Evolutionary conservation across 2,888 invertebrate genomes (phyloP).

Genomic region (Lochmaea crataegi): DNA sequence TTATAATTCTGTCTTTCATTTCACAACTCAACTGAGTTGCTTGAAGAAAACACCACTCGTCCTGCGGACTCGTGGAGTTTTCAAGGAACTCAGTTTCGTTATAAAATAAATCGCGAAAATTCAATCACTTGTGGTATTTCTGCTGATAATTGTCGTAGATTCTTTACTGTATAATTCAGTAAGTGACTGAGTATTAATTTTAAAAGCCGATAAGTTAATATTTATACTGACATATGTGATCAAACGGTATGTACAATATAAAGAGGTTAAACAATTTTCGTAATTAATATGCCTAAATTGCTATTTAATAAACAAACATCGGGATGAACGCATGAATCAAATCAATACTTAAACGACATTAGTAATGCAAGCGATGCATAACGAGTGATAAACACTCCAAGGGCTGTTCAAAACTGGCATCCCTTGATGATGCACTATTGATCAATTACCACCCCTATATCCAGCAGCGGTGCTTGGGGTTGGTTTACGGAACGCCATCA

Average conservation of each 20-base stretch:
- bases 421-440: conserved; percentile 59
- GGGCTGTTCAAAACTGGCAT: conserved; percentile 52
- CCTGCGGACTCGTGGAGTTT: too few relatives aligned
- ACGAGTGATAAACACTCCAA: conserved; percentile 54
- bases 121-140: too few relatives aligned
- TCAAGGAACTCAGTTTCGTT: too few relatives aligned
- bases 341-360: conserved; percentile 57
- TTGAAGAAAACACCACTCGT: too few relatives aligned
- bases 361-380: conserved; percentile 56
- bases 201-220: neutral
- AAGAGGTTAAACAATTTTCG: conserved; percentile 27
- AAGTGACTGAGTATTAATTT: neutral
- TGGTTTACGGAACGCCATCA: neutral
- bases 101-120: too few relatives aligned
- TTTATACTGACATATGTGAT: neutral
- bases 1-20: too few relatives aligned
- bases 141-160: too few relatives aligned
- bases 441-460: conserved; percentile 57
- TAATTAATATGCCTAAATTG: conserved; percentile 40
- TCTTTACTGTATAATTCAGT: neutral
- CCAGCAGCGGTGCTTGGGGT: conserved; percentile 14
- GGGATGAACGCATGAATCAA: conserved; percentile 47
- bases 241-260: conserved; percentile 13
- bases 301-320: conserved; percentile 46
- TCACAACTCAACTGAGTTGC: too few relatives aligned